Percentiles rank a stretch among this genome's conserved stretches.
phyloP scores from a whole-genome alignment of 2,113 vertebrate species.

The Oophaga pumilio region DNA sequence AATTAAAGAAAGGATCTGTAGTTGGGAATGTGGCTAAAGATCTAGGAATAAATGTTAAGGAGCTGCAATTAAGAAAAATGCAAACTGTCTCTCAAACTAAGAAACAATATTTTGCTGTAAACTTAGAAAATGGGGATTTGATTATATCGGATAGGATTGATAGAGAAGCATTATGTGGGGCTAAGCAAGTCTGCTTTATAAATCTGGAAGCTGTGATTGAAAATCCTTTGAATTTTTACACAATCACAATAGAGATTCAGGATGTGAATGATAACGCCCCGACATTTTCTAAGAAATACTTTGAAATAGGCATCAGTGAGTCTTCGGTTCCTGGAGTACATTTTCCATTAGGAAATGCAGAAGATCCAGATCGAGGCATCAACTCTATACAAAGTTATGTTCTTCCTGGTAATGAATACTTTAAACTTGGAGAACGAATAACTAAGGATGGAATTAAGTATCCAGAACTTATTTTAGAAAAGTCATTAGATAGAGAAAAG shows the following conservation, averaged over 20 bases:
- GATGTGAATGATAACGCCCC: slow-evolving; percentile 9
- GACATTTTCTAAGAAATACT: neutral
- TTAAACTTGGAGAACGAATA: neutral
- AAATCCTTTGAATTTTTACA: neutral
- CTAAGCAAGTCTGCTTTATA: slow-evolving; percentile 70
- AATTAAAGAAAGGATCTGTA: slow-evolving; percentile 70
- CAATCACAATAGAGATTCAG: slow-evolving; percentile 3
- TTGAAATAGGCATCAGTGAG: neutral
- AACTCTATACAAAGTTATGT: neutral
- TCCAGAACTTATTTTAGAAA: neutral
- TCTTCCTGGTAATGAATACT: neutral
- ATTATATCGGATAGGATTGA: slow-evolving; percentile 67
- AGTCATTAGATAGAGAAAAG: neutral
- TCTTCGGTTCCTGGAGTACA: neutral
- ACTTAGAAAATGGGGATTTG: slow-evolving; percentile 71
- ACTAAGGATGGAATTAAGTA: neutral
- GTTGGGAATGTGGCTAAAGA: slow-evolving; percentile 65
- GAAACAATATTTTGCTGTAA: slow-evolving; percentile 74
- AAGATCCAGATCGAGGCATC: neutral
- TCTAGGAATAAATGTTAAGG: slow-evolving; percentile 68
- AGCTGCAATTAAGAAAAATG: slow-evolving; percentile 67
- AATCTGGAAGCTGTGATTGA: slow-evolving; percentile 45
- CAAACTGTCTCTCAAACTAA: slow-evolving; percentile 71
- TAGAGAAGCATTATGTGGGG: slow-evolving; percentile 72
- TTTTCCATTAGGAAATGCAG: neutral